Conservation (phyloP, 2,113 vertebrate species). For the Shinisaurus crocodilurus region DNA sequence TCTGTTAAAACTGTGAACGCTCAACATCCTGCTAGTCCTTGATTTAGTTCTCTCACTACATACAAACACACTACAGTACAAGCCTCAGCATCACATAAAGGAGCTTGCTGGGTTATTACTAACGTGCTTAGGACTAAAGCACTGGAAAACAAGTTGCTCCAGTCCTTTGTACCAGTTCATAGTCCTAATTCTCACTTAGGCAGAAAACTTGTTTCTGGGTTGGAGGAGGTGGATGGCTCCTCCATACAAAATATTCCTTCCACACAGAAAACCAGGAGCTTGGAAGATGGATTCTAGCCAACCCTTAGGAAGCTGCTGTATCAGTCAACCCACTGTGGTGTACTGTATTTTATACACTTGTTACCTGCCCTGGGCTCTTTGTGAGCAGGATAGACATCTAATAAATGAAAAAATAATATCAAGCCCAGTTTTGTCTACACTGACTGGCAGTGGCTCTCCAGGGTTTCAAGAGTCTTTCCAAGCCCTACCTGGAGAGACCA, state of each 20-base stretch:
- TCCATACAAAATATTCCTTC: too few relatives aligned
- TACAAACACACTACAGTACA: not conserved
- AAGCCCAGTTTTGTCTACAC: not conserved
- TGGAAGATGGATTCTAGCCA: not conserved
- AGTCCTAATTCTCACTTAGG: not conserved
- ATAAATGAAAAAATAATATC: too few relatives aligned
- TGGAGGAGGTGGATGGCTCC: too few relatives aligned
- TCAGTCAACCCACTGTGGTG: not conserved
- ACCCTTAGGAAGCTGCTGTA: not conserved
- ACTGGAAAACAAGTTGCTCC: not conserved
- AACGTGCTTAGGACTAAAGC: not conserved
- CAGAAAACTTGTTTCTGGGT: too few relatives aligned
- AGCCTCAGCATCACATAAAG: not conserved
- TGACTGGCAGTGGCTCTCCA: not conserved
- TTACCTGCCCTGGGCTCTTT: too few relatives aligned
- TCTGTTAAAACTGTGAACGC: not conserved
- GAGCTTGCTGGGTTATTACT: not conserved
- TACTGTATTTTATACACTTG: too few relatives aligned
- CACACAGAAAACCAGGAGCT: not conserved
- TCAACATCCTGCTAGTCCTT: not conserved
- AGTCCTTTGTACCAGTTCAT: not conserved
- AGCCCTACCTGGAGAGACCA: not conserved
- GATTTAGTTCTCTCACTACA: not conserved
- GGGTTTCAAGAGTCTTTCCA: not conserved
- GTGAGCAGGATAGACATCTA: too few relatives aligned